Percentiles rank a stretch among this genome's conserved stretches.
Conservation (phyloP, 2,888 invertebrate genomes). For the Orchesella flavescens region DNA sequence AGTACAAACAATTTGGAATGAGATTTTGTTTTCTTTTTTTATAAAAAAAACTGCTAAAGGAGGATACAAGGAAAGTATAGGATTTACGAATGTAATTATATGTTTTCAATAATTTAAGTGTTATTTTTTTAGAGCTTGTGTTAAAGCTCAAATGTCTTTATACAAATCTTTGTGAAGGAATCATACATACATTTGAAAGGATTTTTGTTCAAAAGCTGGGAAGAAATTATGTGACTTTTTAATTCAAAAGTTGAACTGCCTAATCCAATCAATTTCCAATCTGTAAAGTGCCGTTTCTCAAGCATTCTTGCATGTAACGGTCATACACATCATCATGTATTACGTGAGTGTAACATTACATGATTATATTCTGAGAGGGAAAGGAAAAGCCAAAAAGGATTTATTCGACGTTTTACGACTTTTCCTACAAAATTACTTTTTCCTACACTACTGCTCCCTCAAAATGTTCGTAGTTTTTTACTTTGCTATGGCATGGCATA, state of each 20-base stretch:
- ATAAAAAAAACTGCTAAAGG: too few relatives aligned
- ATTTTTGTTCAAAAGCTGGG: too few relatives aligned
- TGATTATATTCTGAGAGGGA: constrained; percentile 17
- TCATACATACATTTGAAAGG: too few relatives aligned
- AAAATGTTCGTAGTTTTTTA: background rate
- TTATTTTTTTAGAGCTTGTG: too few relatives aligned
- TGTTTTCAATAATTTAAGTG: too few relatives aligned
- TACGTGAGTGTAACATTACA: background rate
- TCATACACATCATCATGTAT: constrained; percentile 17
- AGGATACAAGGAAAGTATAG: too few relatives aligned
- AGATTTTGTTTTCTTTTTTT: too few relatives aligned
- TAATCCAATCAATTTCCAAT: background rate
- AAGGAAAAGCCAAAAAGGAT: constrained; percentile 24
- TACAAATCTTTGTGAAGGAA: too few relatives aligned
- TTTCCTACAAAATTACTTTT: constrained; percentile 47
- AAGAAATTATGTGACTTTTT: background rate
- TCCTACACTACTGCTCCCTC: background rate
- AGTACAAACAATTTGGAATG: constrained; percentile 15
- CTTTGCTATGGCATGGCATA: background rate
- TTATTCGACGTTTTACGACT: constrained; percentile 63
- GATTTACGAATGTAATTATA: too few relatives aligned
- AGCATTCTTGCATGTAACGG: constrained; percentile 29
- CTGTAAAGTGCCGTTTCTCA: background rate
- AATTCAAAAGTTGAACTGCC: background rate
- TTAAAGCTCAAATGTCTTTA: too few relatives aligned